Evolutionary conservation across 2,797 vertebrate genomes (phyloP).

Genomic region (Mormyrus hasselquistii): DNA sequence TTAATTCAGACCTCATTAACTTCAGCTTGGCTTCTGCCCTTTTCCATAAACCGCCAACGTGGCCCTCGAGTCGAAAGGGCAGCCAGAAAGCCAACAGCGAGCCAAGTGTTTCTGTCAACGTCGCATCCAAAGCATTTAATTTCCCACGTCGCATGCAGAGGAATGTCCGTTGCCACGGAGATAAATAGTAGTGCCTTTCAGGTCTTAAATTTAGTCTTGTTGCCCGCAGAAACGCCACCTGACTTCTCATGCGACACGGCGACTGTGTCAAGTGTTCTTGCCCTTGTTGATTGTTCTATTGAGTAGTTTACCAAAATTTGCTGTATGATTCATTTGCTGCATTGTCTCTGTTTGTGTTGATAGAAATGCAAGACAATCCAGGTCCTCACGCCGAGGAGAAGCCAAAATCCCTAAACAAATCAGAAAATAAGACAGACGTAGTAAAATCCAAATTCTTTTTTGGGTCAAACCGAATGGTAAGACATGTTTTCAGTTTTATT

Average conservation of each 20-base stretch:
- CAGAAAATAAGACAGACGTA: conserved; percentile 39
- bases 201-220: neutral
- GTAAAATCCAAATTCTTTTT: conserved; percentile 40
- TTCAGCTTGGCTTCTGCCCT: neutral
- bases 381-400: conserved; percentile 11
- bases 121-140: conserved; percentile 13
- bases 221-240: neutral
- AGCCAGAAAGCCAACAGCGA: neutral
- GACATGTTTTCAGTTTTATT: neutral
- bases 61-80: neutral
- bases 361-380: conserved; percentile 25
- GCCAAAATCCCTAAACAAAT: neutral
- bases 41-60: neutral
- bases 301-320: neutral
- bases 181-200: neutral
- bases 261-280: neutral
- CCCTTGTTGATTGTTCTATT: neutral
- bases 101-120: neutral
- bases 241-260: neutral
- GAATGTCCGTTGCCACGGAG: neutral
- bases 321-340: neutral
- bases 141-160: neutral
- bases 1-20: neutral
- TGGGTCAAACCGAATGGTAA: conserved; percentile 55
- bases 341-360: conserved; percentile 7